Base-by-base conservation (phyloP, 2,888 invertebrate genomes). In the Sinelater perroti region DNA sequence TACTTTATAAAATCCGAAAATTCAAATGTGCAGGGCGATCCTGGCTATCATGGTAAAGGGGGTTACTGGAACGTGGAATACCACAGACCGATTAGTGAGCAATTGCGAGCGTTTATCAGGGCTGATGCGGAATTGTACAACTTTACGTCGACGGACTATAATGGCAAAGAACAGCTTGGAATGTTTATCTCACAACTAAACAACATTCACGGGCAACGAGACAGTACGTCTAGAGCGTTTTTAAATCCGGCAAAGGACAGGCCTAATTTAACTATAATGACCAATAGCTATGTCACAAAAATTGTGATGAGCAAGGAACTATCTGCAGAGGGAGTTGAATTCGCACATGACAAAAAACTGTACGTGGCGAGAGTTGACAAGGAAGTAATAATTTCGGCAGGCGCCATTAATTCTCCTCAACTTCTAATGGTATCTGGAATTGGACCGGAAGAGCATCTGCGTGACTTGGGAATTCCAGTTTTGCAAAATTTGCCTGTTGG, bases 371-470 rank as follows among this genome's bases (percentile, higher is more conserved):
- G 69, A 51, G 88, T 87, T 0, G 78, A 81, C 33, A 85, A 82
- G 66, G 90, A 90, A 76, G 85, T 93, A 0, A 87, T 93, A 51
- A 61, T 92, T 2, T 85, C 88, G 6, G 90, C 87, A 1, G 93
- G 93, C 0, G 85, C 91, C 0, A 87, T 93, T 54, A 91, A 90
- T 65, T 60, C 70, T 6, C 71, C 72, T 0, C 70, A 70, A 50
- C 38, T 72, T 1, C 46, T 73, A 7, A 68, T 71, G 70, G 42
- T 72, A 3, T 71, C 70, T 13, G 73, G 72, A 11, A 59, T 73
- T n/a, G 73, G 73, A 2, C 72, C 72, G 1, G 40, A 55, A 33
- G 42, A 61, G 2, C 64, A 70, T 17, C 45, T 73, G 11, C 17
- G 55, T 13, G 46, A 61, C 17, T 36, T 65, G 3, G 51, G 58